Base-by-base conservation (phyloP, 2,888 invertebrate genomes). In the Thera obeliscata region DNA sequence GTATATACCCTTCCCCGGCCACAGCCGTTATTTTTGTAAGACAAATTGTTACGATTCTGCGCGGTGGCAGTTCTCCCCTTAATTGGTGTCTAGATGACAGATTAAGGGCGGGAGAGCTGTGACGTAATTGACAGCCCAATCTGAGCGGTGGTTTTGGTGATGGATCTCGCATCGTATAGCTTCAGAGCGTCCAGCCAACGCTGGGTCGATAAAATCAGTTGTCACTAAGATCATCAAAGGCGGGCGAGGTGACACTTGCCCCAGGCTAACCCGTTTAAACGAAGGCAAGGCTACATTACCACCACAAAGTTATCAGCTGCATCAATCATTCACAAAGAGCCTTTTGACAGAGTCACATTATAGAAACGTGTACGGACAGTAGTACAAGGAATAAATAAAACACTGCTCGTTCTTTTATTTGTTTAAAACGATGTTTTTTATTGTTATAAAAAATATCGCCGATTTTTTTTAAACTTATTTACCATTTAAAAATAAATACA, bases 1-100 rank as follows among this genome's bases (percentile, higher is more conserved):
- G n/a, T n/a, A n/a, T n/a, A n/a, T n/a, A n/a, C n/a, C n/a, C n/a
- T n/a, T n/a, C n/a, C n/a, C n/a, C n/a, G n/a, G n/a, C n/a, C n/a
- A n/a, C n/a, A n/a, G n/a, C 67, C 74, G 75, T 80, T 85, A 85
- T 65, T 62, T 65, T 78, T 77, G 77, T 75, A 84, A 87, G 89
- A 91, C 81, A 87, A 89, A 91, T 90, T 86, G 82, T 83, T 82
- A 78, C 80, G 81, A 82, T 81, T 85, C 79, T 79, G 81, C 81
- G 77, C 74, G 74, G 81, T 82, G 87, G 86, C 88, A 89, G 86
- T 84, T 89, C 85, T 83, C 81, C 79, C 80, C 87, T 86, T 91
- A 92, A 91, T 92, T 92, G 89, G 88, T 89, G 89, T 89, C 90
- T 87, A 87, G 89, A 91, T 93, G 93, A 92, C 90, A 89, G 87